These are phyloP conservation scores for Yoshiicerus persimilis DNA, from an alignment of 1,140 invertebrate genomes.

Conservation along the genomic window DNA sequence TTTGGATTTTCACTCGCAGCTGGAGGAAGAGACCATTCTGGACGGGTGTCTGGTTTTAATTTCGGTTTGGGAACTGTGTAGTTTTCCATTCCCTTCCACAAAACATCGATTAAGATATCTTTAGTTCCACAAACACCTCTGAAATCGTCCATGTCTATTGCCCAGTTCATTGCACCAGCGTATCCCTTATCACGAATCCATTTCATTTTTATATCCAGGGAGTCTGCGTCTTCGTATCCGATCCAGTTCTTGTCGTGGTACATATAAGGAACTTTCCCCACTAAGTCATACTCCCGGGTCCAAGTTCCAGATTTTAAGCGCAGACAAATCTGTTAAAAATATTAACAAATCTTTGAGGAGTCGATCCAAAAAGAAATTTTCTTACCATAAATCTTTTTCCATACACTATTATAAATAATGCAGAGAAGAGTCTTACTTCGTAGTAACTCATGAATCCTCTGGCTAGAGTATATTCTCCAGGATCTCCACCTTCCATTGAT, in stretches of 20 bases:
- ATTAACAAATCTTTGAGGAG: neutral
- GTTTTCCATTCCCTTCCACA: conserved; percentile 68
- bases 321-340: conserved; percentile 67
- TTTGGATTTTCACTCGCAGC: conserved; percentile 29
- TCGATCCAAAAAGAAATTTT: neutral
- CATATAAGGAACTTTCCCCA: conserved; percentile 66
- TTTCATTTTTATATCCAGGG: conserved; percentile 81
- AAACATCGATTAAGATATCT: conserved; percentile 70
- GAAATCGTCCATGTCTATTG: conserved; percentile 85
- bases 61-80: conserved; percentile 71
- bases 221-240: conserved; percentile 45
- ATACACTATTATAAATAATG: neutral
- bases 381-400: no score
- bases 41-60: conserved; percentile 32
- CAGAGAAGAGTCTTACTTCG: conserved; percentile 62
- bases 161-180: conserved; percentile 85
- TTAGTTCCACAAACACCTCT: conserved; percentile 70
- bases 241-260: conserved; percentile 46
- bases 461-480: conserved; percentile 80
- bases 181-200: conserved; percentile 78
- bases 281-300: conserved; percentile 78
- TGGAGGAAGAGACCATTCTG: conserved; percentile 29
- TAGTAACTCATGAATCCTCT: conserved; percentile 86
- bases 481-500: conserved; percentile 69
- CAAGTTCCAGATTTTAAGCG: conserved; percentile 67